Evolutionary conservation across 2,113 vertebrate genomes (phyloP), one percentile per base, ranked within the genome.

Genomic region (Fregata magnificens): DNA sequence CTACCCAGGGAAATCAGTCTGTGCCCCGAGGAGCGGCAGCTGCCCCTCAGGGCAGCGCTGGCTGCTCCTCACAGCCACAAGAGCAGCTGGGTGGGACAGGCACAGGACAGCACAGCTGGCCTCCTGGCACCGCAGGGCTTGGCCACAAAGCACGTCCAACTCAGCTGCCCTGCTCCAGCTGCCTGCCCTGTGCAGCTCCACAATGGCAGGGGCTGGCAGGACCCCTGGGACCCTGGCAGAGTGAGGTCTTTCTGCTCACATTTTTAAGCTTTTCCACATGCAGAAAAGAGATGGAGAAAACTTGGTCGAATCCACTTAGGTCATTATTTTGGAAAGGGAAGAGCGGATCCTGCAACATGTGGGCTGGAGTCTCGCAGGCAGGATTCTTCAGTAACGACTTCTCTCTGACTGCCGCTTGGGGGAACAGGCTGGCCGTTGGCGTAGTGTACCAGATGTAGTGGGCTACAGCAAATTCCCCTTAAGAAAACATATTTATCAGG

Each of bases 101-200:
- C n/a, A 42, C 1, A 17, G 71, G 11, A 9, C 18, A 45, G 62
- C 62, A 15, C 40, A n/a, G 78, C 55, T 32, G 76, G 67, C 42
- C 25, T 4, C 45, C 36, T 17, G 52, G 58, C 78, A 49, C 44
- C 0, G 0, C 29, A 17, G 72, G 44, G 36, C 61, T 50, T 1
- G 28, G 70, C 45, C 72, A 69, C 32, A 36, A 4, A 20, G 28
- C 31, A 36, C 1, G 0, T 8, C 63, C 50, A 42, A 5, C 69
- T 16, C 12, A 1, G 6, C 62, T 5, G 53, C 28, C 29, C 40
- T 2, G 7, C 77, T 80, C 58, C 52, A n/a, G 67, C 40, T 9
- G 2, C 52, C 8, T 2, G n/a, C 20, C 31, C 50, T 67, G 17
- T 4, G 18, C 45, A 31, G 59, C 84, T 15, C 69, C 6, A 2